Conservation (phyloP, 53 echinoderm and acorn worm species). For the Stichopus horrens region DNA sequence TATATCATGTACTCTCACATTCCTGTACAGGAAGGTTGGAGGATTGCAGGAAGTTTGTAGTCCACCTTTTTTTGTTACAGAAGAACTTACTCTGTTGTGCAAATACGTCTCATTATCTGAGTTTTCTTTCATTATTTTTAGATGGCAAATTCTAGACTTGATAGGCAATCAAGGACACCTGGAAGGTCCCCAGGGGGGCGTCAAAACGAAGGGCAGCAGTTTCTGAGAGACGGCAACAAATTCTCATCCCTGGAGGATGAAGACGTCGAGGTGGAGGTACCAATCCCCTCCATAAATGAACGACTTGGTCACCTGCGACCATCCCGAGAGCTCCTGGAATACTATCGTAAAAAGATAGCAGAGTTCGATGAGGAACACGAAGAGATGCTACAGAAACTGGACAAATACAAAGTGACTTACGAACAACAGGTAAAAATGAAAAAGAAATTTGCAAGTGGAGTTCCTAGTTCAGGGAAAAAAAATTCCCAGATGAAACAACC, state of each 20-base stretch:
- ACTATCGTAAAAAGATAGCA: conserved; percentile 94
- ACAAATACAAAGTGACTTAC: conserved; percentile 95
- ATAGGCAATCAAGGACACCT: background rate
- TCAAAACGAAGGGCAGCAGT: background rate
- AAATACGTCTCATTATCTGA: no score
- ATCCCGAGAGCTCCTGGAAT: conserved; percentile 94
- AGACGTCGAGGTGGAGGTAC: conserved; percentile 46
- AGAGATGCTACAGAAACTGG: conserved; percentile 88
- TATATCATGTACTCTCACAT: no score
- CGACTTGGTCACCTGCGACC: conserved; percentile 89
- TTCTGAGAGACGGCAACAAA: background rate
- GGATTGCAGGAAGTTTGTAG: no score
- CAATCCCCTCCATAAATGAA: conserved; percentile 89
- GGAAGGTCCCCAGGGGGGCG: background rate
- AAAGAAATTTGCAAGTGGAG: background rate
- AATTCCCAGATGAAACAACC: no score
- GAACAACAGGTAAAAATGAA: conserved; percentile 84
- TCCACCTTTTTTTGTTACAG: no score
- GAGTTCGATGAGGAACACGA: conserved; percentile 99
- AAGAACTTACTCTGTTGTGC: no score
- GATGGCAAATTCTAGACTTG: conserved; percentile 16
- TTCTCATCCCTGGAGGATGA: conserved; percentile 33
- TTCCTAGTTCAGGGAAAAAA: background rate
- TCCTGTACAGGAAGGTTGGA: no score
- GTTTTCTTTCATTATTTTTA: background rate